Percentiles rank a stretch among this genome's conserved stretches.
phyloP scores from a whole-genome alignment of 2,113 vertebrate genomes.

The Phaethon lepturus region DNA sequence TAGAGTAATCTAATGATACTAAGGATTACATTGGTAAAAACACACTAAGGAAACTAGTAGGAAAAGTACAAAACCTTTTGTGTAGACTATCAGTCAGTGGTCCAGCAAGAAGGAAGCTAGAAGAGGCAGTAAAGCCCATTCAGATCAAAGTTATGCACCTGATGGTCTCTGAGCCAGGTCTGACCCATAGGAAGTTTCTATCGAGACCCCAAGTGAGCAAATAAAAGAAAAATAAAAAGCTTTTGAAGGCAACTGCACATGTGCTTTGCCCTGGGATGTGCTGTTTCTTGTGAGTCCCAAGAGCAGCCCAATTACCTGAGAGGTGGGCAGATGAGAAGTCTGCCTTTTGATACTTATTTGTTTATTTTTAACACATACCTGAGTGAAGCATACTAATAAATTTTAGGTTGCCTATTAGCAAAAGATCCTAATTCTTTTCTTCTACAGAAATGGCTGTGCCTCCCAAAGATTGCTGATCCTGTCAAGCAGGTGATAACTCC shows the following conservation, averaged over 20 bases:
- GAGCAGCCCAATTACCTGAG: neutral
- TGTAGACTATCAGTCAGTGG: neutral
- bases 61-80: neutral
- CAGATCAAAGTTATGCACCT: neutral
- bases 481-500: constrained; percentile 26
- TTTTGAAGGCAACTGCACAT: neutral
- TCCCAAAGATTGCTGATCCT: constrained; percentile 46
- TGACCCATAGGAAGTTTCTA: neutral
- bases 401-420: constrained; percentile 5
- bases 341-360: neutral
- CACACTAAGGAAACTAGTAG: neutral
- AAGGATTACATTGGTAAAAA: neutral
- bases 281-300: neutral
- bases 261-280: neutral
- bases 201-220: neutral
- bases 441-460: constrained; percentile 4
- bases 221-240: neutral
- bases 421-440: constrained; percentile 36
- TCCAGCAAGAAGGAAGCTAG: neutral
- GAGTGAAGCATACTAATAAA: constrained; percentile 30
- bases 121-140: neutral
- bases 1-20: neutral
- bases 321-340: neutral
- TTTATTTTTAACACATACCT: neutral
- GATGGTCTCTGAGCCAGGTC: neutral